Base-by-base conservation (phyloP, 2,888 invertebrate species). In the Dasypolia templi region DNA sequence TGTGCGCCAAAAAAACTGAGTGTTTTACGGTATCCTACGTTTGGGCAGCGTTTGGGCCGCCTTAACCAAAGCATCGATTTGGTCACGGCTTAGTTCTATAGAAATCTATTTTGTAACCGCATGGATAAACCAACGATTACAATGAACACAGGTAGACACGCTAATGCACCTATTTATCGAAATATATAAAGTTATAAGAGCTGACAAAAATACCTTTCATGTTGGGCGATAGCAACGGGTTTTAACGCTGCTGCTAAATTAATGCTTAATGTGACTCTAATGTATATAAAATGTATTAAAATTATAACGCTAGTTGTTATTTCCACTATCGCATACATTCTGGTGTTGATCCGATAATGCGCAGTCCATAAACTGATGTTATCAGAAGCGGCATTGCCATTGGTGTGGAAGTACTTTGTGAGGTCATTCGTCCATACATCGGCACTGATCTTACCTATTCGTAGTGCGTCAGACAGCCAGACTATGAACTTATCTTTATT, bases 391-490 rank as follows among this genome's bases (percentile, higher is more conserved):
- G n/a, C 64, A 58, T n/a, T 32, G 35, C 22, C 4, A 32, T 39
- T 35, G 29, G 22, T 19, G 55, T 61, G 55, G 67, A 68, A 61
- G 49, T 55, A 51, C 14, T 56, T 19, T 26, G 55, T 69, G 78
- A 66, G 78, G 65, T 51, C 65, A 77, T 61, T 65, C 35, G 44
- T n/a, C 44, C n/a, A 77, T 65, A 72, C 29, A 62, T 66, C 17
- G 55, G 49, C 29, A 63, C 29, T 42, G 64, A 65, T 42, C 29
- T 39, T 49, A 39, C n/a, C 49, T 49, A 22, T 64, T 69, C 11
- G 12, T 3, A 51, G 42, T 72, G 49, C 32, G 9, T 44, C 12
- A 29, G 29, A 7, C 44, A 62, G 19, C 9, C 2, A 17, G 17
- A 29, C 62, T 32, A 3, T 22, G 32, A 19, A 44, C 5, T 39